These are phyloP conservation scores for Minunthozetes semirufus DNA, from an alignment of 2,888 invertebrate genomes.

Conservation along the genomic window DNA sequence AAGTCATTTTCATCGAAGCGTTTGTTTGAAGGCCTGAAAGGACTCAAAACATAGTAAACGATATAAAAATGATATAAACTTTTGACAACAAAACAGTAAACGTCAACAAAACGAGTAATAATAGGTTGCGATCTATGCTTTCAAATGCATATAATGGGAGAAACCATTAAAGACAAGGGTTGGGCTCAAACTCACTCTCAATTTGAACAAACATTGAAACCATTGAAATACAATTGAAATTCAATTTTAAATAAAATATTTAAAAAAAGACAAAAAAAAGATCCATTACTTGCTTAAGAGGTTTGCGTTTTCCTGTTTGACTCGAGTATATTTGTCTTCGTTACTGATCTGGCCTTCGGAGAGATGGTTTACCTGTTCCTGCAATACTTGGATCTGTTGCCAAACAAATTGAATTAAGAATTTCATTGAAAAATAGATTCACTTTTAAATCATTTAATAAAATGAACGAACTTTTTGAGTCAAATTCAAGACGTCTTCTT, in stretches of 20 bases:
- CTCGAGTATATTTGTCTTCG: constrained; percentile 78
- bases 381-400: constrained; percentile 75
- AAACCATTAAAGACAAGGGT: not conserved
- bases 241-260: not conserved
- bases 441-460: not conserved
- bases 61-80: not conserved
- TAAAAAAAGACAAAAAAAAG: constrained; percentile 34
- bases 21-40: not conserved
- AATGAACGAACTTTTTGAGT: constrained; percentile 71
- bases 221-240: not conserved
- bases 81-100: constrained; percentile 8
- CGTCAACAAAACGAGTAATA: constrained; percentile 29
- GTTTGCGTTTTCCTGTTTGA: constrained; percentile 86
- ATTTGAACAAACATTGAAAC: not conserved
- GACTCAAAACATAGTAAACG: not conserved
- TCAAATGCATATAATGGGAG: not conserved
- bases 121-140: not conserved
- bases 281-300: constrained; percentile 61
- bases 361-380: constrained; percentile 81
- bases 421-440: not conserved
- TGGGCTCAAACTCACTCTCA: not conserved
- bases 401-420: not conserved
- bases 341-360: constrained; percentile 74
- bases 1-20: not conserved
- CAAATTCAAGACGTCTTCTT: constrained; percentile 87